These are phyloP conservation scores for Delichon dasypus DNA, from an alignment of 2,797 vertebrate species.

Conservation along the genomic window DNA sequence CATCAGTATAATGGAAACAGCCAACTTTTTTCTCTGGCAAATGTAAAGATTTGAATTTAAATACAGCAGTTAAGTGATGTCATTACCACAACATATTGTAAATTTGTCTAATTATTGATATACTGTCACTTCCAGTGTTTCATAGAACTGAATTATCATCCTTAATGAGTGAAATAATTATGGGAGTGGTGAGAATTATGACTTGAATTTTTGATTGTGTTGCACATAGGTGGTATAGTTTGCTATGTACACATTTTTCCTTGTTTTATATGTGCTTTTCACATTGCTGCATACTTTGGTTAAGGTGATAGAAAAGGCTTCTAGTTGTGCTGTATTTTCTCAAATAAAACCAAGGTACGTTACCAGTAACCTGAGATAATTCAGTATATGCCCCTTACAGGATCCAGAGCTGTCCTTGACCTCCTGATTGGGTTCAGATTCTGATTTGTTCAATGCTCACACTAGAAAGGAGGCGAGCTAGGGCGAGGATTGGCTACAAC, in stretches of 20 bases:
- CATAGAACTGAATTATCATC: constrained; percentile 79
- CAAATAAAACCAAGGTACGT: constrained; percentile 69
- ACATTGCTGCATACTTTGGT: constrained; percentile 81
- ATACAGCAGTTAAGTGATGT: constrained; percentile 83
- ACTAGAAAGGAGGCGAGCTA: not conserved
- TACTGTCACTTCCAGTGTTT: constrained; percentile 84
- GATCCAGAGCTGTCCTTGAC: constrained; percentile 8
- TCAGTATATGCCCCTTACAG: constrained; percentile 1
- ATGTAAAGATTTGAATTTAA: constrained; percentile 77
- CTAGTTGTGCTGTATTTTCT: constrained; percentile 66
- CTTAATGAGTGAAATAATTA: constrained; percentile 80
- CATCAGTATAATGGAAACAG: constrained; percentile 82
- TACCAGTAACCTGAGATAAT: constrained; percentile 7
- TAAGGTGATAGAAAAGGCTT: constrained; percentile 68
- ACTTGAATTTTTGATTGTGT: constrained; percentile 90
- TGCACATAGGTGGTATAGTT: constrained; percentile 86
- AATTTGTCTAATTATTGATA: constrained; percentile 85
- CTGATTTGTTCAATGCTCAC: not conserved
- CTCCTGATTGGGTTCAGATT: not conserved
- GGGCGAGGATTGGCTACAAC: not conserved
- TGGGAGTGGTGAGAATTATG: constrained; percentile 82
- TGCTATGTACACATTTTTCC: constrained; percentile 80
- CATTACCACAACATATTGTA: constrained; percentile 84
- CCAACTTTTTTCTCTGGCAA: constrained; percentile 82
- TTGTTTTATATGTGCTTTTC: constrained; percentile 85